phyloP scores from a whole-genome alignment of 2,888 invertebrate genomes.

The Myathropa florea region DNA sequence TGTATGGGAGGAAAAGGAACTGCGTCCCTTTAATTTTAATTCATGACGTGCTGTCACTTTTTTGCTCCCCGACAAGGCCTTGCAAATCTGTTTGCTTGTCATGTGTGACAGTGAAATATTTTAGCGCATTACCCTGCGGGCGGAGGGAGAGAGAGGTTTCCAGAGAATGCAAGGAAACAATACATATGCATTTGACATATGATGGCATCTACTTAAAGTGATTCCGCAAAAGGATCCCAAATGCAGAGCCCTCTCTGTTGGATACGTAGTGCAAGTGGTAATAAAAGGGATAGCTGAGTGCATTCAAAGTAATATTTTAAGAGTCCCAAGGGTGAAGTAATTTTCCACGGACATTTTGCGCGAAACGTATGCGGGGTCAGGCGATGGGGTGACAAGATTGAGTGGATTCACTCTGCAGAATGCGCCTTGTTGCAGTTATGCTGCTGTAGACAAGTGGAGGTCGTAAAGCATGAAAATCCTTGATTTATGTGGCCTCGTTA shows the following conservation, averaged over 20 bases:
- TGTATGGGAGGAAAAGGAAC: not conserved
- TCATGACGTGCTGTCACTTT: slow-evolving; percentile 13
- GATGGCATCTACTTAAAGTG: slow-evolving; percentile 34
- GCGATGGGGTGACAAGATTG: slow-evolving; percentile 49
- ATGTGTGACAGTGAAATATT: slow-evolving; percentile 53
- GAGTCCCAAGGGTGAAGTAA: slow-evolving; percentile 44
- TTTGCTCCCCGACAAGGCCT: slow-evolving; percentile 8
- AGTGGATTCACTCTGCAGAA: slow-evolving; percentile 58
- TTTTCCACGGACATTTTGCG: slow-evolving; percentile 55
- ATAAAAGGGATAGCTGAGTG: slow-evolving; percentile 46
- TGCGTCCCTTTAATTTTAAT: not conserved
- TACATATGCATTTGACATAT: slow-evolving; percentile 43
- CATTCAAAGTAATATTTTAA: slow-evolving; percentile 65
- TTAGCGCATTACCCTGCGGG: slow-evolving; percentile 16
- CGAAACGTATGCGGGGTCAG: slow-evolving; percentile 8
- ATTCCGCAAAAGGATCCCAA: slow-evolving; percentile 16
- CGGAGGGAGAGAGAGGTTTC: not conserved
- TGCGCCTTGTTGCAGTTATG: slow-evolving; percentile 51
- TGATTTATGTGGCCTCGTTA: slow-evolving; percentile 62
- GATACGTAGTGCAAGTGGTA: slow-evolving; percentile 31
- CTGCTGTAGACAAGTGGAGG: slow-evolving; percentile 59
- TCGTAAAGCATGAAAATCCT: slow-evolving; percentile 65
- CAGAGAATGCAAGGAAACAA: slow-evolving; percentile 43
- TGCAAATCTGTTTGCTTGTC: slow-evolving; percentile 48
- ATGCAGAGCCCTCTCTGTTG: not conserved